Conservation (phyloP, 2,888 invertebrate genomes). For the Piscicola geometra region DNA sequence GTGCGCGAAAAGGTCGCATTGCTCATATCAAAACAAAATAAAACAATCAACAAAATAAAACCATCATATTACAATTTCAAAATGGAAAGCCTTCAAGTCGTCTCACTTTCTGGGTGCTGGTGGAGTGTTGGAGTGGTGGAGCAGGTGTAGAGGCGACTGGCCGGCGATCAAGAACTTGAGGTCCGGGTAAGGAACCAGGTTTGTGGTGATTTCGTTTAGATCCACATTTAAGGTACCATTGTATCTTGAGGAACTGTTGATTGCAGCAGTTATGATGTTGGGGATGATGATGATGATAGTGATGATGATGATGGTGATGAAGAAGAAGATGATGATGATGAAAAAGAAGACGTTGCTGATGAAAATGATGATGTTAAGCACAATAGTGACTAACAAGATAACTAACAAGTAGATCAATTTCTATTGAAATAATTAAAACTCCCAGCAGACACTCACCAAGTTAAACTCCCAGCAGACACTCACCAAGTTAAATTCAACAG, state of each 20-base stretch:
- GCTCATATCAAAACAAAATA: too few species aligned
- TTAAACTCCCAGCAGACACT: too few species aligned
- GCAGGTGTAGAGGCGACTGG: conserved; percentile 54
- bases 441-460: too few species aligned
- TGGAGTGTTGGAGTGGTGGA: conserved; percentile 52
- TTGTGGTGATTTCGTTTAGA: conserved; percentile 58
- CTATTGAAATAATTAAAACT: too few species aligned
- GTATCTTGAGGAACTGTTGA: conserved; percentile 56
- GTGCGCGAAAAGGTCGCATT: too few species aligned
- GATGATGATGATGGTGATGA: background rate
- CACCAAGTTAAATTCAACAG: too few species aligned
- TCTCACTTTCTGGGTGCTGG: background rate
- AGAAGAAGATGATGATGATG: background rate
- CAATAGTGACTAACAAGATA: background rate
- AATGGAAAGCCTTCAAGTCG: too few species aligned
- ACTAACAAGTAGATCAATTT: background rate
- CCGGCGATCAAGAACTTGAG: conserved; percentile 57
- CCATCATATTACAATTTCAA: too few species aligned
- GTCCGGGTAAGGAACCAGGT: conserved; percentile 57
- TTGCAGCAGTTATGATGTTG: background rate
- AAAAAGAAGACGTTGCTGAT: background rate
- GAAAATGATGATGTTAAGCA: background rate
- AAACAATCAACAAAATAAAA: too few species aligned
- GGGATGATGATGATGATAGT: too few species aligned
- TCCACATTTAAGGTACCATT: conserved; percentile 58